These are phyloP conservation scores for Lepidothrix coronata DNA, from an alignment of 2,113 vertebrate species.

Conservation along the genomic window DNA sequence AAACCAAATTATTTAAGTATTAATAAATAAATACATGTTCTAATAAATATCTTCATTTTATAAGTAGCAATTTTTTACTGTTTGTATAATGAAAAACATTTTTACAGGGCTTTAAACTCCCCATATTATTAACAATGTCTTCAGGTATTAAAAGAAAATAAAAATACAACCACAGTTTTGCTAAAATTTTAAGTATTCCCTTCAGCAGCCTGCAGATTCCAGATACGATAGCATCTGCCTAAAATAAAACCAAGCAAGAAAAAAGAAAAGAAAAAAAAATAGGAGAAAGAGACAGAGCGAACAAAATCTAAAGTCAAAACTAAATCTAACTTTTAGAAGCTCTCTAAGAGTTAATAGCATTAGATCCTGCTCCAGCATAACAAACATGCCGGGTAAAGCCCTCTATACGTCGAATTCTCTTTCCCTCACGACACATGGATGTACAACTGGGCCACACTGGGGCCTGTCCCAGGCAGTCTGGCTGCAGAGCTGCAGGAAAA, in stretches of 20 bases:
- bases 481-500: neutral
- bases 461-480: neutral
- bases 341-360: neutral
- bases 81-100: neutral
- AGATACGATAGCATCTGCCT: neutral
- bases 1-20: neutral
- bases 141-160: neutral
- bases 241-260: neutral
- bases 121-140: neutral
- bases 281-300: neutral
- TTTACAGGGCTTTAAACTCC: neutral
- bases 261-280: neutral
- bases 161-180: neutral
- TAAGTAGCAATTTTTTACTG: neutral
- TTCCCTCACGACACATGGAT: fast-evolving
- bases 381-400: neutral
- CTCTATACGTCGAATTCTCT: fast-evolving
- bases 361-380: neutral
- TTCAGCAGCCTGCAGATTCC: neutral
- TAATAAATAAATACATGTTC: neutral
- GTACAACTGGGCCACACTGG: neutral
- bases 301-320: neutral
- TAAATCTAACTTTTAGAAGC: neutral
- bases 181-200: neutral
- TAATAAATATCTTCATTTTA: neutral